Evolutionary conservation across 2,888 invertebrate genomes (phyloP), one percentile per base, ranked within the genome.

Genomic region (Trissoscelio sp.): DNA sequence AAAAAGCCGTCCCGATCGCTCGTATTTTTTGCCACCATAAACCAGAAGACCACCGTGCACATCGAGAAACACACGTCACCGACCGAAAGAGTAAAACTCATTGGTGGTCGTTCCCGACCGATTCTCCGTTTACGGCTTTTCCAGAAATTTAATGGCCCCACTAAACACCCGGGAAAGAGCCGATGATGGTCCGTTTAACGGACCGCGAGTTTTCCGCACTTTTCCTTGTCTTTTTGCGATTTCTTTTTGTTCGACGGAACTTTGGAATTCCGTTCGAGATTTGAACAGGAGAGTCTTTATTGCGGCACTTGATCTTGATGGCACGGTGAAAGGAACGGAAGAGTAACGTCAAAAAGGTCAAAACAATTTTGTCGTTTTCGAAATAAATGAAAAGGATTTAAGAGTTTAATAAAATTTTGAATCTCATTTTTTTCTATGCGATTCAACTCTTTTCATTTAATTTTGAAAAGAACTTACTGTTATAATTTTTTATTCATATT

Each of bases 121-220:
- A 34, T 48, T 67, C 42, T 64, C 79, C 73, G 81, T 90, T 90
- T 89, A 90, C 87, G 87, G 88, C 90, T 88, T 89, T 90, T 88
- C 87, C 88, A 88, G 88, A 90, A 90, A 89, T 90, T 90, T 90
- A 89, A 90, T 88, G 88, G 87, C 87, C 79, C 83, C 85, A 87
- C 87, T 88, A 89, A 90, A 90, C 83, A 86, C 85, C 79, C 83
- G 44, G 66, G 78, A 79, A 83, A 64, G 80, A 79, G 75, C 81
- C 83, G 84, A 87, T 86, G 85, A 88, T 86, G 83, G 83, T 83
- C 83, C 85, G 86, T 83, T 87, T 85, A 85, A 83, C 85, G 82
- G 83, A 34, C 39, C 18, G 42, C 57, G 46, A 74, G 64, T 81
- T 81, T 78, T 66, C 77, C 55, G 24, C 62, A 31, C 14, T 57